Base-by-base conservation (phyloP, 1,140 invertebrate species). In the Drosophila cardini region DNA sequence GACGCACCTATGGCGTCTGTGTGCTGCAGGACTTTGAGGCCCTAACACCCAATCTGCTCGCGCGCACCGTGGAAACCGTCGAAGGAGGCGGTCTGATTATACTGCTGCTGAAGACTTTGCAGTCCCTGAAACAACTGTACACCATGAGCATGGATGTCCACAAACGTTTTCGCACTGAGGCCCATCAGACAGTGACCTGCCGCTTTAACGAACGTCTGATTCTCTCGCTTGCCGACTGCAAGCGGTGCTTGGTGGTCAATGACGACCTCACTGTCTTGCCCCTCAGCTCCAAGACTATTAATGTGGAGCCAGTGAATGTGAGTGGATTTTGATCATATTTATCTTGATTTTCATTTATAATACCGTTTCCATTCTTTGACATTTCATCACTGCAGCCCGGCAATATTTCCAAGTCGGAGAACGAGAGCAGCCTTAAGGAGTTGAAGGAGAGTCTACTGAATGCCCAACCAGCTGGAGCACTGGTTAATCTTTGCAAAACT, bases 111-210 rank as follows among this genome's bases (percentile, higher is more conserved):
- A 95, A 97, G 90, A 95, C 95, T 26, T 94, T 99, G 70, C 94
- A 94, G 48, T 99, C 98, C 0, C 93, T 99, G 5, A 96, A 97
- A 92, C 98, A 99, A 91, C 93, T 99, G 0, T 99, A 98, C 90
- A 97, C 98, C 2, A 96, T 99, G 94, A 96, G 96, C 70, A 99
- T 99, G 99, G 99, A 99, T 95, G 98, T 99, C 9, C 99, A 99
- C 94, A 95, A 97, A 77, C 94, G 98, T 80, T 98, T 95, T 76
- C 94, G 98, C 74, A 99, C 99, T 10, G 98, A 99, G 94, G 96
- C 98, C 8, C 97, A 99, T 92, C 95, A 97, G 80, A 95, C 98
- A 92, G 94, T 99, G 50, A 96, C 98, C 6, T 96, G 97, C 61
- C 93, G 99, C 77, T 99, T 99, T 91, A 99, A 99, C 93, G 98